Conservation (phyloP, 2,113 vertebrate genomes). For the Microcebus jonahi region DNA sequence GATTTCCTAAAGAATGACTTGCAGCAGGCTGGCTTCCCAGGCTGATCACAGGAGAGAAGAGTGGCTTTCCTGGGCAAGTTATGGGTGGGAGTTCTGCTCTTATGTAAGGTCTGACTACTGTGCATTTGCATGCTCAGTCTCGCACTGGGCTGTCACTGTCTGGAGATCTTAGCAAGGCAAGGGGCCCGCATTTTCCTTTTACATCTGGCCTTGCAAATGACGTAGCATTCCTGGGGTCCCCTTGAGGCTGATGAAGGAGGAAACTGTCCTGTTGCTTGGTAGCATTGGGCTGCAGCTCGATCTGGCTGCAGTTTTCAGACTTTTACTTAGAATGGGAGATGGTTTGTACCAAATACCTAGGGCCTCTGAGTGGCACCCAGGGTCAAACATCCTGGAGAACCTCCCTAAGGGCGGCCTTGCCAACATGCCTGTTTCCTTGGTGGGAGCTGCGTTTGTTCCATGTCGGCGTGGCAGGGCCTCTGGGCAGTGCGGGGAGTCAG, state of each 20-base stretch:
- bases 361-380: not conserved
- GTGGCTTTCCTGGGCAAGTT: not conserved
- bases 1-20: not conserved
- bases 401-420: not conserved
- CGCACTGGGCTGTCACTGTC: rapidly evolving
- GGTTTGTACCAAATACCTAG: not conserved
- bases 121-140: not conserved
- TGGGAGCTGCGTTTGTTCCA: not conserved
- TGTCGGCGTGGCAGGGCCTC: too few relatives aligned
- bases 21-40: not conserved
- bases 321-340: not conserved
- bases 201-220: too few relatives aligned
- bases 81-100: not conserved
- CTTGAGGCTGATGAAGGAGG: not conserved
- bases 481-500: not conserved
- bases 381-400: not conserved
- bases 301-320: not conserved
- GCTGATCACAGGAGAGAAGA: not conserved
- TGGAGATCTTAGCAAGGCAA: not conserved
- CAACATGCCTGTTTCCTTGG: not conserved
- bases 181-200: not conserved
- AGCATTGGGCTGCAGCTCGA: not conserved
- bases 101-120: rapidly evolving
- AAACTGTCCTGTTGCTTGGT: not conserved
- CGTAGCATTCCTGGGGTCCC: not conserved